Conservation (phyloP, 1,140 invertebrate species). For the Mercenaria mercenaria region DNA sequence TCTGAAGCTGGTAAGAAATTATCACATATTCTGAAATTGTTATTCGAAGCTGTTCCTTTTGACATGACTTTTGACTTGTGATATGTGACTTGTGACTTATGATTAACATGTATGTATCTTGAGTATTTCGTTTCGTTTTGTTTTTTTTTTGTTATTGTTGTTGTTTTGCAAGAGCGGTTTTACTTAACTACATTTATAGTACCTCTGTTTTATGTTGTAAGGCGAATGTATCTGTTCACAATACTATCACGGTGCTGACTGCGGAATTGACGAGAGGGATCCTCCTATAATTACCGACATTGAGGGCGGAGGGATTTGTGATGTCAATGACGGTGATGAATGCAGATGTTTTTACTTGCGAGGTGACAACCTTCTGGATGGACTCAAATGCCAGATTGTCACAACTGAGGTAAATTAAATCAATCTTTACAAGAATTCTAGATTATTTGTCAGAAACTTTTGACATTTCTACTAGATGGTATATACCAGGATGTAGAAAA, state of each 20-base stretch:
- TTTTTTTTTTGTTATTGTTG: too few species aligned
- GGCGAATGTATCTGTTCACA: neutral
- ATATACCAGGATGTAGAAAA: too few species aligned
- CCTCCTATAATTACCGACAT: neutral
- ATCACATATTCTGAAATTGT: too few species aligned
- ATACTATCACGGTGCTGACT: neutral
- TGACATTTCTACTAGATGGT: too few species aligned
- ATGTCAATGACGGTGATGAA: neutral
- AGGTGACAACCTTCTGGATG: neutral
- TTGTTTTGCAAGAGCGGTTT: neutral
- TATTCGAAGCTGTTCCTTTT: too few species aligned
- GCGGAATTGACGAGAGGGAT: neutral
- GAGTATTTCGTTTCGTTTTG: neutral
- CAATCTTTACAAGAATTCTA: too few species aligned
- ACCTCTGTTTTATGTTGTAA: neutral
- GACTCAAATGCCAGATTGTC: neutral
- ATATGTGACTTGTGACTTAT: too few species aligned
- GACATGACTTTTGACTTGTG: too few species aligned
- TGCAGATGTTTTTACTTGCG: slow-evolving; percentile 22
- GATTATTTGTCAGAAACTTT: too few species aligned
- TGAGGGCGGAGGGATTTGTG: neutral
- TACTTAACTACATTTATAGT: neutral
- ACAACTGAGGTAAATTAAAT: neutral
- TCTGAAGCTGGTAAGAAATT: slow-evolving; percentile 17
- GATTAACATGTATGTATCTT: too few species aligned